Percentiles rank a stretch among this genome's conserved stretches.
Conservation (phyloP, 2,888 invertebrate species). For the Palloptera scutellata region DNA sequence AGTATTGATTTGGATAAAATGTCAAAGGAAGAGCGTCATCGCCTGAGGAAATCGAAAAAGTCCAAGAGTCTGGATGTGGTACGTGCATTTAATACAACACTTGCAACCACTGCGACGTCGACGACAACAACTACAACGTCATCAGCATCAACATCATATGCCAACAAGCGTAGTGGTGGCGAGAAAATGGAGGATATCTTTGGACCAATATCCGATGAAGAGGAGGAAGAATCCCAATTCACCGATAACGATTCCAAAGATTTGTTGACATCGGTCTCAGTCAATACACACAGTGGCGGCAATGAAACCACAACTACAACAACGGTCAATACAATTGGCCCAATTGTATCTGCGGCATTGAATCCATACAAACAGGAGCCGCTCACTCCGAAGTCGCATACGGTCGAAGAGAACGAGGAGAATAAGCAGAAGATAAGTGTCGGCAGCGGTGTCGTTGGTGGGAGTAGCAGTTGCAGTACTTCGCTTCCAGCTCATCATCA, state of each 20-base stretch:
- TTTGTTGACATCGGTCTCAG: constrained; percentile 39
- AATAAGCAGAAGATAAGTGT: constrained; percentile 50
- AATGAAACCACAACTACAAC: constrained; percentile 33
- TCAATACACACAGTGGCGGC: constrained; percentile 28
- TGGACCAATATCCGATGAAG: constrained; percentile 83
- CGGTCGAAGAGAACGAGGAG: constrained; percentile 54
- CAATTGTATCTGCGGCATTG: constrained; percentile 61
- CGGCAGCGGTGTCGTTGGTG: constrained; percentile 23
- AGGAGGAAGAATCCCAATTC: constrained; percentile 62
- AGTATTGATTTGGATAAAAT: constrained; percentile 47
- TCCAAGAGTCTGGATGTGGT: constrained; percentile 56
- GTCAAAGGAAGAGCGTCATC: constrained; percentile 64
- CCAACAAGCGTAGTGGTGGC: constrained; percentile 69
- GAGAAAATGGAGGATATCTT: constrained; percentile 90
- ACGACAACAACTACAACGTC: constrained; percentile 10
- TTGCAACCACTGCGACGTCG: constrained; percentile 14
- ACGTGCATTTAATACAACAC: constrained; percentile 41
- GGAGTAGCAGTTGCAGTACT: neutral
- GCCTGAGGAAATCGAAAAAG: constrained; percentile 69
- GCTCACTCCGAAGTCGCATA: constrained; percentile 54
- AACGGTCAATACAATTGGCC: constrained; percentile 48
- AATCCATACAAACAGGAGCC: constrained; percentile 63
- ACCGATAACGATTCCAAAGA: constrained; percentile 47
- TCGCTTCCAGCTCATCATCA: constrained; percentile 40
- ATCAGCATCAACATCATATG: constrained; percentile 30